Evolutionary conservation across 2,113 vertebrate genomes (phyloP).

Genomic region (Scortum barcoo): DNA sequence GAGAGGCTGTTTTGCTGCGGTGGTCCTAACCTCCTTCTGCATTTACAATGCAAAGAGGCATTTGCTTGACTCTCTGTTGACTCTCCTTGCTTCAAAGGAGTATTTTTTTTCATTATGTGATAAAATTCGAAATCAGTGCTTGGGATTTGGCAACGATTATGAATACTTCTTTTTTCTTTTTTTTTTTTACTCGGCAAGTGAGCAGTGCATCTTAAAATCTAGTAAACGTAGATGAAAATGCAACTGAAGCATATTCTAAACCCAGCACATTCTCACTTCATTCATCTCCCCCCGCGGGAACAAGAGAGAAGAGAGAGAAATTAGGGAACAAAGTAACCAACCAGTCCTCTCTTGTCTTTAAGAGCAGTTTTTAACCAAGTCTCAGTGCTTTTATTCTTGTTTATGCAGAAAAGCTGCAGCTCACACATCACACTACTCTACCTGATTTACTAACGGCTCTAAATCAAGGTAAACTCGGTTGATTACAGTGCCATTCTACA

Average conservation of each 20-base stretch:
- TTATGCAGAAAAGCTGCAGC: background rate
- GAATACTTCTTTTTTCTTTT: conserved; percentile 20
- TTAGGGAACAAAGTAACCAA: background rate
- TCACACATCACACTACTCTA: background rate
- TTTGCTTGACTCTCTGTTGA: conserved; percentile 31
- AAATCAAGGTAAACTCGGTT: conserved; percentile 16
- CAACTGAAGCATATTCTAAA: conserved; percentile 10
- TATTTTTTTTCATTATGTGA: conserved; percentile 24
- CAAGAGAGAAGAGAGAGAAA: background rate
- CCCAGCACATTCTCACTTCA: background rate
- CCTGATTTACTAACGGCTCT: conserved; percentile 9
- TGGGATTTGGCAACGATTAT: conserved; percentile 27
- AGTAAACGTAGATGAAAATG: conserved; percentile 34
- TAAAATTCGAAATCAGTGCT: conserved; percentile 29
- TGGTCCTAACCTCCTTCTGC: conserved; percentile 37
- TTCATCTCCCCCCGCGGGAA: background rate
- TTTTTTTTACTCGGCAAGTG: background rate
- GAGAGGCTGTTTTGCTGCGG: conserved; percentile 32
- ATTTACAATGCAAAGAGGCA: conserved; percentile 49
- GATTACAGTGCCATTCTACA: background rate
- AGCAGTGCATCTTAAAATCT: conserved; percentile 7
- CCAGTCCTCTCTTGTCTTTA: background rate
- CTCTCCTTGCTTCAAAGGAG: conserved; percentile 32
- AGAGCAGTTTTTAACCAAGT: background rate
- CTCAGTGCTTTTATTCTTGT: background rate